phyloP scores from a whole-genome alignment of 2,113 vertebrate species.

The Caretta caretta region DNA sequence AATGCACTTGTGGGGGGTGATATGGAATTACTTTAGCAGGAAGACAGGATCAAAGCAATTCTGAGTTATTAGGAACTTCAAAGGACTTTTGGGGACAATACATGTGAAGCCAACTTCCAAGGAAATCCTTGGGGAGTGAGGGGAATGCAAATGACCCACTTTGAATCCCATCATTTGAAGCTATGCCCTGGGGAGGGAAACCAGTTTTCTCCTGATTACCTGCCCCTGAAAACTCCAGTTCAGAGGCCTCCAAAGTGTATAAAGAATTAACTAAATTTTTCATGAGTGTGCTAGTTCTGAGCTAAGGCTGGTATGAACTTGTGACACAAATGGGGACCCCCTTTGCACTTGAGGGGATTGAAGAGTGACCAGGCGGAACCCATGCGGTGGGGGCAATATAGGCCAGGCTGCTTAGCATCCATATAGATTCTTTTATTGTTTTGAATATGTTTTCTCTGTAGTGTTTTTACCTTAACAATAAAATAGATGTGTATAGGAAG shows the following conservation, averaged over 20 bases:
- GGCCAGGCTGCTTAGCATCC: background rate
- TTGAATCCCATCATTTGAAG: background rate
- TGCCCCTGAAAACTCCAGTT: background rate
- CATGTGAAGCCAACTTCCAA: background rate
- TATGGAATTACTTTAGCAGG: background rate
- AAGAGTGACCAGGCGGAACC: background rate
- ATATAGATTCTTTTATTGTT: background rate
- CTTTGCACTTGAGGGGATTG: background rate
- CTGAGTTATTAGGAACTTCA: background rate
- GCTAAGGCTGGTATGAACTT: background rate
- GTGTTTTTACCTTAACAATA: background rate
- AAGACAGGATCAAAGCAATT: background rate
- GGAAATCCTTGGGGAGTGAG: no score
- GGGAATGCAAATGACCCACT: background rate
- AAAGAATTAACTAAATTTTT: background rate
- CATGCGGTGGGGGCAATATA: background rate
- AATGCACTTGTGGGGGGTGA: background rate
- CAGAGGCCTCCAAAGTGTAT: background rate
- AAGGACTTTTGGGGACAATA: background rate
- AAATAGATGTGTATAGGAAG: background rate
- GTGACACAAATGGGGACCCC: background rate
- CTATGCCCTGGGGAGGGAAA: no score
- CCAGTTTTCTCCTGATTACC: background rate
- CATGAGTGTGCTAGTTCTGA: background rate
- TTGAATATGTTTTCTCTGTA: background rate